These are phyloP conservation scores for Athalia cordata DNA, from an alignment of 2,888 invertebrate species.

Conservation along the genomic window DNA sequence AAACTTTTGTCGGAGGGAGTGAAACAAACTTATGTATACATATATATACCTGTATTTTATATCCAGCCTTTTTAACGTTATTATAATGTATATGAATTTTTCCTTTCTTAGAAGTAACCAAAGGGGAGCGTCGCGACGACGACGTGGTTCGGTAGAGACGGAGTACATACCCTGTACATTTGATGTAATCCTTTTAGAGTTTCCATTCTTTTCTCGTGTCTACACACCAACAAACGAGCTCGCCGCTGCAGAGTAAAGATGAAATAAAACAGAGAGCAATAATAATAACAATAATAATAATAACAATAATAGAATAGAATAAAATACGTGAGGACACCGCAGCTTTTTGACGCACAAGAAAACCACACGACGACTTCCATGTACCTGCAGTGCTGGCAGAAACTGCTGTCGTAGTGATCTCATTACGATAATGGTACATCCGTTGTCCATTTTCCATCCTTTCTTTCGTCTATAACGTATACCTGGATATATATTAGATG, in stretches of 20 bases:
- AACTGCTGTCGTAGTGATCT: slow-evolving; percentile 22
- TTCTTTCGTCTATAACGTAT: neutral
- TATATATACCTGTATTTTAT: no score
- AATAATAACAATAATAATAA: neutral
- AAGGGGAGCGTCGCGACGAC: neutral
- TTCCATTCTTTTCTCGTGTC: slow-evolving; percentile 18
- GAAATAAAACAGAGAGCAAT: neutral
- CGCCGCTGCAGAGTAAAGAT: neutral
- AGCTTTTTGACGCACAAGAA: slow-evolving; percentile 32
- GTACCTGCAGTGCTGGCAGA: neutral
- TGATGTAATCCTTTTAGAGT: slow-evolving; percentile 38
- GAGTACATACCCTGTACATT: neutral
- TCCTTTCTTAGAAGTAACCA: slow-evolving; percentile 3
- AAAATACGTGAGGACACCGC: neutral
- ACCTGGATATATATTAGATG: neutral
- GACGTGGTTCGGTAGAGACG: no score
- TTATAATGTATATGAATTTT: no score
- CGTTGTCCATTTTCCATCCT: slow-evolving; percentile 28
- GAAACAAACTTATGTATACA: no score
- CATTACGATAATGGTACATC: slow-evolving; percentile 43
- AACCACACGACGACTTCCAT: neutral
- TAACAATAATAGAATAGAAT: neutral
- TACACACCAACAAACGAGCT: neutral
- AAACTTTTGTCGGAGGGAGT: no score
- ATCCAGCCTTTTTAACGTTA: no score